These are phyloP conservation scores for Minunthozetes semirufus DNA, from an alignment of 2,888 invertebrate species.

Conservation along the genomic window DNA sequence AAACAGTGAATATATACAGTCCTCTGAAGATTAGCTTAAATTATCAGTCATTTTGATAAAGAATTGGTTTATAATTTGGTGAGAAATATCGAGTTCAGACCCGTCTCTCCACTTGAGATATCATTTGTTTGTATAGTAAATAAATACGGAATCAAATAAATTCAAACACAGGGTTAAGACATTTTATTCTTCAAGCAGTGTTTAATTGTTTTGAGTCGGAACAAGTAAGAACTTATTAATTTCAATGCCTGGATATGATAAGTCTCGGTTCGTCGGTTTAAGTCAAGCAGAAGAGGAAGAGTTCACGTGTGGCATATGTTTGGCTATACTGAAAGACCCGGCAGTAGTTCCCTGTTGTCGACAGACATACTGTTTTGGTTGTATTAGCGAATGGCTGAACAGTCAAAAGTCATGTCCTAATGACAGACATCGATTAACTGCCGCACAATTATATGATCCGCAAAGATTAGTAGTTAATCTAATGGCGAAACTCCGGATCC, in stretches of 20 bases:
- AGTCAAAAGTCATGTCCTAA: slow-evolving; percentile 25
- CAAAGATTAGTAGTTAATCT: slow-evolving; percentile 27
- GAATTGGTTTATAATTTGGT: no score
- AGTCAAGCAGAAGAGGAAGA: slow-evolving; percentile 2
- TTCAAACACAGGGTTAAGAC: no score
- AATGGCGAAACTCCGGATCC: slow-evolving; percentile 16
- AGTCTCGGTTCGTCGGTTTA: not conserved
- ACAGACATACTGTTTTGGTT: slow-evolving; percentile 9
- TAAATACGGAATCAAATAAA: no score
- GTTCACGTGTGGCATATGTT: slow-evolving; percentile 27
- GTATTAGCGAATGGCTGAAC: slow-evolving; percentile 13
- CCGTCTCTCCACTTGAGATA: no score
- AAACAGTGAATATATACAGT: no score
- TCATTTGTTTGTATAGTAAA: no score
- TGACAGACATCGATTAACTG: slow-evolving; percentile 13
- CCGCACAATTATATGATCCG: slow-evolving; percentile 18
- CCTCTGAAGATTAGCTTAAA: no score
- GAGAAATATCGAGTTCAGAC: no score
- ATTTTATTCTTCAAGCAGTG: no score
- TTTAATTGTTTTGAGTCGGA: not conserved
- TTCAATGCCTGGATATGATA: slow-evolving; percentile 11
- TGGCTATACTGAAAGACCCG: not conserved
- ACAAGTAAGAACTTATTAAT: not conserved
- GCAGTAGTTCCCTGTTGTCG: slow-evolving; percentile 23
- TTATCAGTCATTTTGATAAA: no score